phyloP scores from a whole-genome alignment of 2,113 vertebrate species.

The Notothenia coriiceps region DNA sequence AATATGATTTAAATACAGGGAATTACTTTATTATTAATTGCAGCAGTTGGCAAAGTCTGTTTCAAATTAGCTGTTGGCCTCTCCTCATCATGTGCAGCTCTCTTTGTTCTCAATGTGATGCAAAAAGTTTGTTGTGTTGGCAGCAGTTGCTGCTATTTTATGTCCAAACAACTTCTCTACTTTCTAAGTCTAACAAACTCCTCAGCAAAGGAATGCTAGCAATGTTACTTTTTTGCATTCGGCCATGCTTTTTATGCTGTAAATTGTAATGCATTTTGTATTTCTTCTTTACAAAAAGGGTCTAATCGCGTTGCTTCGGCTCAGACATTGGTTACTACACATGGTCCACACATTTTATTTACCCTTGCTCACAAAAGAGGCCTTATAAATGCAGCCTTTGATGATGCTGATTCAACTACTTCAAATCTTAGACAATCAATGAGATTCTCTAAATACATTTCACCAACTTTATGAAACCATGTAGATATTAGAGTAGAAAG shows the following conservation, averaged over 20 bases:
- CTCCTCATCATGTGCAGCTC: background rate
- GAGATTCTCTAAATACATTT: background rate
- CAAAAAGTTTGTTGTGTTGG: background rate
- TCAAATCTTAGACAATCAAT: background rate
- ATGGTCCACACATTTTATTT: background rate
- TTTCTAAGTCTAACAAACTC: background rate
- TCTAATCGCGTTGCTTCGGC: too few species aligned
- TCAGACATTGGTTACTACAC: background rate
- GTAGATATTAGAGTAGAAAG: background rate
- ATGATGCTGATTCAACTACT: constrained; percentile 9
- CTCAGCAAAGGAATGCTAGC: background rate
- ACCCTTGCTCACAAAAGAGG: background rate
- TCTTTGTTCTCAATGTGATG: background rate
- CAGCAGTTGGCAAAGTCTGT: background rate
- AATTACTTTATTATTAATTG: background rate
- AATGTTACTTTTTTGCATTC: background rate
- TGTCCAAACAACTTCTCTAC: too few species aligned
- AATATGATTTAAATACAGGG: background rate
- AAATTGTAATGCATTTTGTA: background rate
- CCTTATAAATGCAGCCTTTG: background rate
- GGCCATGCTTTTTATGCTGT: background rate
- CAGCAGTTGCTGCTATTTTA: background rate
- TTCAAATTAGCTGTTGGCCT: background rate
- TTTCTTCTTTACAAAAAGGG: background rate
- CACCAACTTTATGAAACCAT: constrained; percentile 3